Percentiles rank a stretch among this genome's conserved stretches.
These are phyloP conservation scores for Ispidina lecontei DNA, from an alignment of 2,797 vertebrate species.

Conservation along the genomic window DNA sequence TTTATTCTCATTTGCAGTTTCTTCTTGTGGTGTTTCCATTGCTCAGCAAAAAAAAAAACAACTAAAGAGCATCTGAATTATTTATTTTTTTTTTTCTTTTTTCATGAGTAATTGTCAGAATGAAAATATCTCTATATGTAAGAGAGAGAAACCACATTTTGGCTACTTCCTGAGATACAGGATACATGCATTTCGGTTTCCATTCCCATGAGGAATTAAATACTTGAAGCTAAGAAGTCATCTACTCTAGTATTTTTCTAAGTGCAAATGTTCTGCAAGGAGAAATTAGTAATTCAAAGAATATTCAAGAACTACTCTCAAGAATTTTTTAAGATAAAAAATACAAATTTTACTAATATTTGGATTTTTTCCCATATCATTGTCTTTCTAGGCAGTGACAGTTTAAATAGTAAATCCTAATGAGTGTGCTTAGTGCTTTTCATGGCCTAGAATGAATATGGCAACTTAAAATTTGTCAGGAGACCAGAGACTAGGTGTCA, in stretches of 20 bases:
- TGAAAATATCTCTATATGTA: background rate
- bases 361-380: background rate
- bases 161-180: background rate
- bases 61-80: background rate
- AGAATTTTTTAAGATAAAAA: background rate
- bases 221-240: background rate
- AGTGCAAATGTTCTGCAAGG: background rate
- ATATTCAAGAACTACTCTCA: background rate
- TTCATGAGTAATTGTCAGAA: background rate
- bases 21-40: background rate
- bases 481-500: background rate
- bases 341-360: background rate
- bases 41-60: background rate
- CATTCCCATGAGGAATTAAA: background rate
- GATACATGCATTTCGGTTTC: background rate
- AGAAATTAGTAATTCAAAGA: background rate
- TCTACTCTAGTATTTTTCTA: background rate
- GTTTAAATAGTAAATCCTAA: background rate
- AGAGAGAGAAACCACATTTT: background rate
- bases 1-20: background rate
- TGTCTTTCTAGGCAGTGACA: background rate
- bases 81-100: background rate
- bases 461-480: background rate
- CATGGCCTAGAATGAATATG: background rate
- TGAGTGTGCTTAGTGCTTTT: background rate